These are phyloP conservation scores for Synanthedon formicaeformis DNA, from an alignment of 2,888 invertebrate species.

Conservation along the genomic window DNA sequence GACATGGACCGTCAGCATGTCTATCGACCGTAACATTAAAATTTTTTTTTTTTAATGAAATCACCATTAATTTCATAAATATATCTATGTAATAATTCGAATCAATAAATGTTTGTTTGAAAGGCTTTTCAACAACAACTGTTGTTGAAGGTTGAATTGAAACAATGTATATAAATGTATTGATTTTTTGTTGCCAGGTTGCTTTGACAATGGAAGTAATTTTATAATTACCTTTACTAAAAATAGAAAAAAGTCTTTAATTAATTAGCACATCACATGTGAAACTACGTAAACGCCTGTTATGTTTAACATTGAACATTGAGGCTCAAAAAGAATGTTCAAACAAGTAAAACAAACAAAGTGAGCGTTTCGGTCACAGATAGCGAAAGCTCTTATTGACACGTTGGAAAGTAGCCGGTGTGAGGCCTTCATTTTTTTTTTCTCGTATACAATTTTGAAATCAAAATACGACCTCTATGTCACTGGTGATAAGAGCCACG, in stretches of 20 bases:
- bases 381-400: slow-evolving; percentile 69
- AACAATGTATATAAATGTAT: too few species aligned
- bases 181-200: too few species aligned
- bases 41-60: too few species aligned
- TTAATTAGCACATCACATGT: slow-evolving; percentile 29
- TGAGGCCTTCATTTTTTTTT: slow-evolving; percentile 14
- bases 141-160: too few species aligned
- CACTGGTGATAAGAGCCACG: slow-evolving; percentile 12
- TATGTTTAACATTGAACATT: slow-evolving; percentile 15
- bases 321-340: slow-evolving; percentile 37
- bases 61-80: too few species aligned
- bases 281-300: slow-evolving; percentile 22
- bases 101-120: too few species aligned
- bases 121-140: too few species aligned
- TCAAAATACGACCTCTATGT: slow-evolving; percentile 22
- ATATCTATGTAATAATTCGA: too few species aligned
- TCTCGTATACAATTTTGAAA: slow-evolving; percentile 3
- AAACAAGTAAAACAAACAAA: slow-evolving; percentile 44
- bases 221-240: too few species aligned
- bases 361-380: slow-evolving; percentile 51
- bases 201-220: too few species aligned
- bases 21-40: too few species aligned
- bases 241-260: slow-evolving; percentile 1
- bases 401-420: slow-evolving; percentile 58
- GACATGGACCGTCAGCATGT: too few species aligned